These are phyloP conservation scores for Xylocampa areola DNA, from an alignment of 2,888 invertebrate species.

Conservation along the genomic window DNA sequence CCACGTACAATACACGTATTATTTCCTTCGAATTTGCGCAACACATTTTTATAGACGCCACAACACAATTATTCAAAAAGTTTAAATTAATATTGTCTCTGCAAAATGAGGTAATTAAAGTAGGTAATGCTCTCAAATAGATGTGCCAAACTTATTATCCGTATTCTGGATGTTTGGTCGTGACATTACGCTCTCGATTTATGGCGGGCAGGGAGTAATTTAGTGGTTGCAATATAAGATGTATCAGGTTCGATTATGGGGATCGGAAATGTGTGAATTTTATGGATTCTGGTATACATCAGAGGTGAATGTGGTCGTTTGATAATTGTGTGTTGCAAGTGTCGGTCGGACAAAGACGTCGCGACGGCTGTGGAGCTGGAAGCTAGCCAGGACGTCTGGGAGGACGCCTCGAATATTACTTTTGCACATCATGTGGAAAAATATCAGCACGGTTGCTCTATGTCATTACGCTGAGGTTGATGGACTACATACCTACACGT, in stretches of 20 bases:
- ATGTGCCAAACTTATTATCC: constrained; percentile 1
- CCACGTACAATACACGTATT: constrained; percentile 19
- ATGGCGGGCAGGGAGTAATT: constrained; percentile 15
- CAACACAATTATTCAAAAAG: background rate
- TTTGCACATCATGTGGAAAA: constrained; percentile 47
- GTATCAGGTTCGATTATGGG: constrained; percentile 23
- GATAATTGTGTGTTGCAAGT: constrained; percentile 59
- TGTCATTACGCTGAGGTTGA: constrained; percentile 42
- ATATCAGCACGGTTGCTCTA: constrained; percentile 50
- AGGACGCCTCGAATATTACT: constrained; percentile 42
- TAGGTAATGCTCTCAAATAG: background rate
- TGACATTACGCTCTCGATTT: constrained; percentile 2
- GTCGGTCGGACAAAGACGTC: constrained; percentile 47
- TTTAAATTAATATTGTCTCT: background rate
- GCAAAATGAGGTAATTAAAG: constrained; percentile 10
- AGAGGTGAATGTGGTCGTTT: constrained; percentile 48
- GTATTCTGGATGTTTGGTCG: background rate
- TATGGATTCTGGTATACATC: constrained; percentile 56
- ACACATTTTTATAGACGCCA: constrained; percentile 6
- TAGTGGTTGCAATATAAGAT: constrained; percentile 23
- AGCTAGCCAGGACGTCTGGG: constrained; percentile 51
- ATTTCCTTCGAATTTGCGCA: background rate
- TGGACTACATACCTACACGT: constrained; percentile 35
- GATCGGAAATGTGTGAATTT: constrained; percentile 47
- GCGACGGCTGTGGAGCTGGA: constrained; percentile 49